Evolutionary conservation across 2,797 vertebrate genomes (phyloP), one percentile per base, ranked within the genome.

Genomic region (Pyrocephalus nanus): DNA sequence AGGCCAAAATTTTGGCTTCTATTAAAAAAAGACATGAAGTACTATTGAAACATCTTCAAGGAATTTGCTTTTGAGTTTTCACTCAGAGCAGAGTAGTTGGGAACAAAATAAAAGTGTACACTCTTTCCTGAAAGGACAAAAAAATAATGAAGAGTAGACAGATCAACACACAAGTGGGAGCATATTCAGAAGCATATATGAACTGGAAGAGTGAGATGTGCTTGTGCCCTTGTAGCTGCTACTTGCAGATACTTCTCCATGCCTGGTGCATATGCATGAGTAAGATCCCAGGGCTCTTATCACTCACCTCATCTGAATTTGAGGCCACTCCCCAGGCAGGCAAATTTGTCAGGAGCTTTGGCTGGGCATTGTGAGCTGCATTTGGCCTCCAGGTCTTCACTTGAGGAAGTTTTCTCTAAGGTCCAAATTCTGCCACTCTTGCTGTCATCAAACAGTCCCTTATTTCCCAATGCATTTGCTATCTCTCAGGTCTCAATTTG

Each of bases 321-420:
- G 58, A 72, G 90, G 85, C 72, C 47, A 0, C 92, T 94, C 86
- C 93, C 75, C 40, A 61, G 58, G 64, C 50, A 88, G 43, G n/a
- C 18, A 92, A 53, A 85, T 92, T 89, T 88, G 61, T 91, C 61
- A 83, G 91, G 72, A 74, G n/a, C 62, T 88, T 91, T 90, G 70
- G 50, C 66, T 80, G 22, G 79, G 54, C 58, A 75, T 86, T 92
- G 81, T 0, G 2, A 86, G 38, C 14, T 81, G 54, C 30, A 10
- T 93, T 90, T 94, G 79, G 43, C 96, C 93, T 95, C 82, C 73
- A 88, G 94, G 69, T 65, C 70, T 81, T 92, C 54, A 58, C 42
- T 65, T 75, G 54, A 88, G 54, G 79, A 95, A 96, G 90, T 54
- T 95, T 78, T 83, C 95, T 94, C 47, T 51, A 15, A 95, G 82